Base-by-base conservation (phyloP, 2,888 invertebrate species). In the Xestia rhomboidea region DNA sequence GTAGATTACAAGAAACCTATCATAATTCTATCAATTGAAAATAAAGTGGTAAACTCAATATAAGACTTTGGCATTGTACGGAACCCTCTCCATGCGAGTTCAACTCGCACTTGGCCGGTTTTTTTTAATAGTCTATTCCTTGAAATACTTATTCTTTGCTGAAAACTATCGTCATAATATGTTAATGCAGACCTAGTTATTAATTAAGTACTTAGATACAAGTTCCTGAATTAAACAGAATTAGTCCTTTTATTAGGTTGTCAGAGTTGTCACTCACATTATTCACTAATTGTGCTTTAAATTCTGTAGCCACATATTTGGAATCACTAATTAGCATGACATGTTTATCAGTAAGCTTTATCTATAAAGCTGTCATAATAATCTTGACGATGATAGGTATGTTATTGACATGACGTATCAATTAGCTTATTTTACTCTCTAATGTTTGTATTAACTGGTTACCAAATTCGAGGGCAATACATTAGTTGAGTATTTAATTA, bases 381-480 rank as follows among this genome's bases (percentile, higher is more conserved):
- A 82, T 85, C 76, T 85, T 82, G 79, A 87, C 85, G 80, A 81
- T 83, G 85, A 83, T 82, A 79, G 79, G 77, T 75, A 75, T 68
- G 76, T 87, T 70, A 87, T 79, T 87, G 88, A 87, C 88, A 73
- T 87, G 88, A 87, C 88, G 71, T 87, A 87, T 87, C 83, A 85
- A 82, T 71, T 85, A 77, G 77, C 68, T 73, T 78, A 77, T 76
- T 86, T 68, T 70, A 79, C 71, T 78, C 68, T 79, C 72, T 82
- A 71, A 73, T 78, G 75, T 77, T 84, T 85, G 76, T 77, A 76
- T 68, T 67, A 27, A 63, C 74, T 68, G 46, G 70, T 70, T 76
- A 67, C 73, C 30, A 34, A 75, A 69, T 34, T 57, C 27, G 15
- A 75, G 46, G 34, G 34, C 24, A 24, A 34, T 57, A 51, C 5